These are phyloP conservation scores for Lasioglossum lativentre DNA, from an alignment of 2,888 invertebrate species.

Conservation along the genomic window DNA sequence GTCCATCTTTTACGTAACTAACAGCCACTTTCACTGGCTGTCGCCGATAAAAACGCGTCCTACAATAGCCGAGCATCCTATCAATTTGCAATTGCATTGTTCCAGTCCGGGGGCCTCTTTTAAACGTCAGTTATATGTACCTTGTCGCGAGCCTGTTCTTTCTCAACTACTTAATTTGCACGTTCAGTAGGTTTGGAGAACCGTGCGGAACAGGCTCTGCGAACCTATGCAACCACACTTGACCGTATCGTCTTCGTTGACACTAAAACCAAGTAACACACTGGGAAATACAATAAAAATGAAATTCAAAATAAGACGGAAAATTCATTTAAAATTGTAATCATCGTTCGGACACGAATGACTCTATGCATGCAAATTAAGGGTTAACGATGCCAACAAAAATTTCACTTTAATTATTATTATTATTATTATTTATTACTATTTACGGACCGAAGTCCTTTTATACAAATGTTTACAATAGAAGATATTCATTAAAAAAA, in stretches of 20 bases:
- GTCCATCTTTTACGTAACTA: constrained; percentile 22
- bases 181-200: constrained; percentile 13
- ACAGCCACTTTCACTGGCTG: constrained; percentile 36
- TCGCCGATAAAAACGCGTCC: constrained; percentile 40
- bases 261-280: background rate
- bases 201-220: background rate
- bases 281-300: too few relatives aligned
- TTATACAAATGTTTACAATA: too few relatives aligned
- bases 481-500: too few relatives aligned
- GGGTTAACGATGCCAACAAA: too few relatives aligned
- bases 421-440: too few relatives aligned
- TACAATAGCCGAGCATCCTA: constrained; percentile 34
- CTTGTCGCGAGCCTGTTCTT: constrained; percentile 38
- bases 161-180: constrained; percentile 38
- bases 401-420: too few relatives aligned
- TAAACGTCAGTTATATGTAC: constrained; percentile 24
- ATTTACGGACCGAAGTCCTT: too few relatives aligned
- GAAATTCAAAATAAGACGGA: too few relatives aligned
- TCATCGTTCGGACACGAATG: too few relatives aligned
- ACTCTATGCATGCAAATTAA: too few relatives aligned
- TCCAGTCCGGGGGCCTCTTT: constrained; percentile 23
- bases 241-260: too few relatives aligned
- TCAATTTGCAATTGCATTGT: constrained; percentile 48
- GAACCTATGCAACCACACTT: background rate
- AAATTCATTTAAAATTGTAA: background rate